Evolutionary conservation across 2,888 invertebrate species (phyloP).

Genomic region (Ptilodon capucinus): DNA sequence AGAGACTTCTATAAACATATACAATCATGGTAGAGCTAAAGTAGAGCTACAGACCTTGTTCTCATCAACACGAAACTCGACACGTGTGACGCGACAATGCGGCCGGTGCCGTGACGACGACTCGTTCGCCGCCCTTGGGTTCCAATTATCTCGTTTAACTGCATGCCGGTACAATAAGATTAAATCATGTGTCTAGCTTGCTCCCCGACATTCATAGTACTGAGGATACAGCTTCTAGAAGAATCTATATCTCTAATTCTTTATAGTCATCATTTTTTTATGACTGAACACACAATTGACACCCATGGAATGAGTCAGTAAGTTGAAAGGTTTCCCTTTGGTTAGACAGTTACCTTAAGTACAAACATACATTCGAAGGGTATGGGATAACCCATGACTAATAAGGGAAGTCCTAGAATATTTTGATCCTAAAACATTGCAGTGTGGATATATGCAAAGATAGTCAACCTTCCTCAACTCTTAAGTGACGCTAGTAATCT

Average conservation of each 20-base stretch:
- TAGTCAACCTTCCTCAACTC: background rate
- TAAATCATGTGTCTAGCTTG: constrained; percentile 21
- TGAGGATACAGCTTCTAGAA: background rate
- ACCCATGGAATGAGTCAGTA: no score
- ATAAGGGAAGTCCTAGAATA: no score
- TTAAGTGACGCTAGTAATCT: background rate
- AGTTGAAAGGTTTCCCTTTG: no score
- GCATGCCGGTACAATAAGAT: constrained; percentile 26
- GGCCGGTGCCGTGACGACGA: constrained; percentile 18
- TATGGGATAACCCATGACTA: no score
- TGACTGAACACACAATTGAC: no score
- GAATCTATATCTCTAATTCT: background rate
- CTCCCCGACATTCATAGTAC: background rate
- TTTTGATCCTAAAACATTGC: no score
- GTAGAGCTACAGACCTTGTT: no score
- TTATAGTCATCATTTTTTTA: no score
- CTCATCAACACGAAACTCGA: constrained; percentile 5
- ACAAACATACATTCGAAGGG: no score
- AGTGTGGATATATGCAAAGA: background rate
- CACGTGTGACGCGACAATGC: constrained; percentile 27
- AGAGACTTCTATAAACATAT: no score
- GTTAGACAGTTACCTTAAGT: no score
- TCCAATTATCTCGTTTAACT: constrained; percentile 25
- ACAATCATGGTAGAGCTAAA: no score
- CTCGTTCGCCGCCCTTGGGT: constrained; percentile 27